phyloP scores from a whole-genome alignment of 2,797 vertebrate genomes.

The Paratrypauchen microcephalus region DNA sequence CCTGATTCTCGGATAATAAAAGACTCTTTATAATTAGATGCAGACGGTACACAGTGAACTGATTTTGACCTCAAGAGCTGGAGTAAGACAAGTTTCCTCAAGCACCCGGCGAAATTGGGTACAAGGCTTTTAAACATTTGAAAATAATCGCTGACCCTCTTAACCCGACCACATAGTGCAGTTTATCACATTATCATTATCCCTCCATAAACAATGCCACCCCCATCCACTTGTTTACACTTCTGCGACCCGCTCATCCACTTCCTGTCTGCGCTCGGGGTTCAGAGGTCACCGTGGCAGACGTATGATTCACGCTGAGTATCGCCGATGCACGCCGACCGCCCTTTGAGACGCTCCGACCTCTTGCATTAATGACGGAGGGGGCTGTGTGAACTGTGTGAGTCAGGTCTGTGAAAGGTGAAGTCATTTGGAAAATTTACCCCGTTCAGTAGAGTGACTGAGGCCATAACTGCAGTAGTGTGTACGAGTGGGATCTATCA shows the following conservation, averaged over 20 bases:
- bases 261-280: not conserved
- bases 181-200: slow-evolving; percentile 1
- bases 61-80: too few species aligned
- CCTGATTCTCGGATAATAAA: too few species aligned
- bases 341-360: slow-evolving; percentile 19
- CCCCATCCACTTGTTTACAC: not conserved
- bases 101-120: too few species aligned
- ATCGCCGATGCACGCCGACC: slow-evolving; percentile 23
- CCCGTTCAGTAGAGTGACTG: not conserved
- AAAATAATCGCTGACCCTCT: not conserved
- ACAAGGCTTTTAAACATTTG: too few species aligned
- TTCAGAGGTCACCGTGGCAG: not conserved
- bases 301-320: slow-evolving; percentile 8
- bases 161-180: not conserved
- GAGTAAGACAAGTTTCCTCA: too few species aligned
- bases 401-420: slow-evolving; percentile 38
- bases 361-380: slow-evolving; percentile 49
- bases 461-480: slow-evolving; percentile 14
- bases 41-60: too few species aligned
- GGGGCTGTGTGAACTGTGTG: slow-evolving; percentile 45
- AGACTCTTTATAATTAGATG: too few species aligned
- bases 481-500: slow-evolving; percentile 43
- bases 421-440: slow-evolving; percentile 54
- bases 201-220: not conserved
- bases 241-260: not conserved